Evolutionary conservation across 2,797 vertebrate genomes (phyloP).

Genomic region (Pangasius sanitwongsei): DNA sequence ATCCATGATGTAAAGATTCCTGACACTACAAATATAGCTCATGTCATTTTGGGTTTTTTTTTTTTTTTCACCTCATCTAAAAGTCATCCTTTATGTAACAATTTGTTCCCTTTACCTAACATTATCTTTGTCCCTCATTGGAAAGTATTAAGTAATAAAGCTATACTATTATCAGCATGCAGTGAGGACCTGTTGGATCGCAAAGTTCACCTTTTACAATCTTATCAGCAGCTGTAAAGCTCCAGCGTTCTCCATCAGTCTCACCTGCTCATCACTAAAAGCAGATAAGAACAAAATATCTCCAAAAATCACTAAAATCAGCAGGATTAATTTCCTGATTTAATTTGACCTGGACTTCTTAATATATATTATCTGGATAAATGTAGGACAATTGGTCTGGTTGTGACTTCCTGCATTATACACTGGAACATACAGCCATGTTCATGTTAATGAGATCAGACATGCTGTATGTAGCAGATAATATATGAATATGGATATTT

Average conservation of each 20-base stretch:
- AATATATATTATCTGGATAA: background rate
- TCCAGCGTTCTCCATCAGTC: background rate
- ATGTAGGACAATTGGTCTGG: background rate
- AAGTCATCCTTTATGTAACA: background rate
- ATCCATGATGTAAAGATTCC: background rate
- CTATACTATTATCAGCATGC: constrained; percentile 29
- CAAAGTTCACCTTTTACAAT: constrained; percentile 36
- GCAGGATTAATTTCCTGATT: background rate
- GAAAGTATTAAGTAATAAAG: constrained; percentile 26
- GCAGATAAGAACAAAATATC: background rate
- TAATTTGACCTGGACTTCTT: background rate
- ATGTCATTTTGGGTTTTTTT: background rate
- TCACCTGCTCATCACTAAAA: background rate
- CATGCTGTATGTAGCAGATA: background rate
- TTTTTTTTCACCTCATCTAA: background rate
- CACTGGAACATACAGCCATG: background rate
- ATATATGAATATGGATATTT: background rate
- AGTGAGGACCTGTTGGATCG: constrained; percentile 16
- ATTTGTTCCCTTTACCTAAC: background rate
- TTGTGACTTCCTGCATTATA: background rate
- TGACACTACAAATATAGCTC: background rate
- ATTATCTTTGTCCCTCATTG: background rate
- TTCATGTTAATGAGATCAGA: background rate
- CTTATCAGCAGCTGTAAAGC: constrained; percentile 42
- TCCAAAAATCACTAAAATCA: background rate